A percentile compares a stretch with the other conserved stretches of the same genome.
These are phyloP conservation scores for Tupiocoris notatus DNA, from an alignment of 2,888 invertebrate species.

Conservation along the genomic window DNA sequence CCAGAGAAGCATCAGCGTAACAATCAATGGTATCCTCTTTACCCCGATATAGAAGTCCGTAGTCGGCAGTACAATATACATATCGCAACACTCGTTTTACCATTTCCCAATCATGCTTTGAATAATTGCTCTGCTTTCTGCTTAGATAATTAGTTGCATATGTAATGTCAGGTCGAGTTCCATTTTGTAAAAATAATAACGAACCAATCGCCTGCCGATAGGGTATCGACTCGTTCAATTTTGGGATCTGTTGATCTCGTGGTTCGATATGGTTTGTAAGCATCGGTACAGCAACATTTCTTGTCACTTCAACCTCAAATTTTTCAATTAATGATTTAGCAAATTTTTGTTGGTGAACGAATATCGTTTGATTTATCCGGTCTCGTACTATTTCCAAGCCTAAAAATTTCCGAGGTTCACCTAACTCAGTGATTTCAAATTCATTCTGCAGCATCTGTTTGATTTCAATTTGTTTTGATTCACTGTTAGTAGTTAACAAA, in stretches of 20 bases:
- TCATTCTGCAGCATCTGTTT: not conserved
- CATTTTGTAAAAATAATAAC: not conserved
- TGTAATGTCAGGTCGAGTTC: not conserved
- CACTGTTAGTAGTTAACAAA: not conserved
- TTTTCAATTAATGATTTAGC: not conserved
- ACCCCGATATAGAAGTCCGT: not conserved
- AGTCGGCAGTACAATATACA: not conserved
- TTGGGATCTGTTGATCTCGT: not conserved
- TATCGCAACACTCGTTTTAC: slow-evolving; percentile 2
- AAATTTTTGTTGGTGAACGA: not conserved
- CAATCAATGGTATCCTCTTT: not conserved
- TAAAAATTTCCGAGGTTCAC: slow-evolving; percentile 17
- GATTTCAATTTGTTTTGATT: not conserved
- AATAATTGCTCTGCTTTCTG: not conserved
- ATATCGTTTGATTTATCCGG: not conserved
- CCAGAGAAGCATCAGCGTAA: not conserved
- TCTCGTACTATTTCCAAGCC: slow-evolving; percentile 7
- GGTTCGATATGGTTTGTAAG: not conserved
- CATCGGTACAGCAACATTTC: not conserved
- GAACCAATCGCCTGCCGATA: slow-evolving; percentile 1
- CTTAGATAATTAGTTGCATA: not conserved
- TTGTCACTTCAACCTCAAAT: not conserved
- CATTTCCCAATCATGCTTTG: not conserved
- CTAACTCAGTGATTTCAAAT: not conserved
- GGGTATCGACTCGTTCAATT: not conserved